Evolutionary conservation across 2,888 invertebrate genomes (phyloP), one percentile per base, ranked within the genome.

Genomic region (Pecten maximus): DNA sequence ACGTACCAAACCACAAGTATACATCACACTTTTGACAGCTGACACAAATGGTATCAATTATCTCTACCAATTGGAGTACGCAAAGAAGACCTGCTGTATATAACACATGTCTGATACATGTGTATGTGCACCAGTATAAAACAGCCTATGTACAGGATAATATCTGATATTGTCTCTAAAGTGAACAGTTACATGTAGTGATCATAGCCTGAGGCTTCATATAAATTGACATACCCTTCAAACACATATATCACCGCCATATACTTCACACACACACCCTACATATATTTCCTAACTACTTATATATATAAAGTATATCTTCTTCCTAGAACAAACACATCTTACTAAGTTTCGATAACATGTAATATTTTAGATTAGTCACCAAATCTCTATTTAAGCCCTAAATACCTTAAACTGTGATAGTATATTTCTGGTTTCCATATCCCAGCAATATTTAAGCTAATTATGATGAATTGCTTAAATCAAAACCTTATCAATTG

Each of bases 21-120:
- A 74, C 28, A 35, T 74, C 74, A 74, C 35, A 74, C 8, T 74
- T 74, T 74, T 74, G 74, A 74, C 74, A 74, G 74, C 74, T 74
- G 74, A 74, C 74, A 35, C 35, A 28, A 28, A 74, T 10, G 74
- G 74, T 74, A 74, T 74, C 35, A 74, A 74, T 74, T 74, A 74
- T 74, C 74, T 28, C 28, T 2, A 35, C 74, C 12, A 35, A 35
- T 28, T 74, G 74, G 28, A 74, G 74, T 35, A 15, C 6, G 74
- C 35, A 28, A 35, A 15, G 2, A 74, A 10, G 74, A 1, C 35
- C 74, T 74, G 50, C 15, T 19, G 15, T 23, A 54, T 23, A 54
- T 54, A 35, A n/a, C 3, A 10, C 23, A 6, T 19, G 54, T n/a
- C 0, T 28, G 28, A 35, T 74, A 35, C 35, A 1, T 35, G 74